Evolutionary conservation across 2,113 vertebrate genomes (phyloP).

Genomic region (Rhinogobius similis): DNA sequence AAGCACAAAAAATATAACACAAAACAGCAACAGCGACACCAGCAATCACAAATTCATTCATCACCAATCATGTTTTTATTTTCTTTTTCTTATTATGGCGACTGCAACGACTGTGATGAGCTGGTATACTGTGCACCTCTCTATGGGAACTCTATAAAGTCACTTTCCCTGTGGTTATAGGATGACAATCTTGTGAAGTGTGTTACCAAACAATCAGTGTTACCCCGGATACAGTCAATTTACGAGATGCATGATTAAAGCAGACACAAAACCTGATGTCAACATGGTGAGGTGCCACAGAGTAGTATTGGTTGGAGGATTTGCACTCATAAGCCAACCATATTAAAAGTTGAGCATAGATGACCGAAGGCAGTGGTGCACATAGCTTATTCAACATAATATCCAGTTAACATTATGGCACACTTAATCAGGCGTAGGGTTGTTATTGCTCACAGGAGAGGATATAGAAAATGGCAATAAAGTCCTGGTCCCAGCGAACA

Average conservation of each 20-base stretch:
- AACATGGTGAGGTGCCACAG: slow-evolving; percentile 64
- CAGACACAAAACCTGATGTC: slow-evolving; percentile 68
- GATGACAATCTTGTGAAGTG: slow-evolving; percentile 36
- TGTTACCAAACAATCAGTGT: slow-evolving; percentile 69
- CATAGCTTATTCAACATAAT: slow-evolving; percentile 57
- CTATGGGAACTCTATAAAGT: slow-evolving; percentile 52
- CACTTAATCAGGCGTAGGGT: slow-evolving; percentile 52
- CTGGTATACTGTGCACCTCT: slow-evolving; percentile 1
- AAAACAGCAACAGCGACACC: too few species aligned
- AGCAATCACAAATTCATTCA: background rate
- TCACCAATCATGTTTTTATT: too few species aligned
- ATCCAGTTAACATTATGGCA: slow-evolving; percentile 70
- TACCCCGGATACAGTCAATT: slow-evolving; percentile 69
- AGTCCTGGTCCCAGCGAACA: slow-evolving; percentile 51
- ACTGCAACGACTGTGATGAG: background rate
- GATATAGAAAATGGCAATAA: slow-evolving; percentile 71
- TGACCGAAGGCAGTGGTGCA: slow-evolving; percentile 42
- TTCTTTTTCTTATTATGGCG: background rate
- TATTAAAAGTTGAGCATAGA: slow-evolving; percentile 70
- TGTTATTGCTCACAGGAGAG: slow-evolving; percentile 74
- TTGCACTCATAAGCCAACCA: slow-evolving; percentile 50
- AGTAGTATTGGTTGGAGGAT: slow-evolving; percentile 52
- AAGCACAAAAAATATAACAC: too few species aligned
- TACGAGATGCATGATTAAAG: slow-evolving; percentile 56
- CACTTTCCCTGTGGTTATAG: slow-evolving; percentile 28